These are phyloP conservation scores for Simalia tracyae DNA, from an alignment of 2,797 vertebrate genomes.

Conservation along the genomic window DNA sequence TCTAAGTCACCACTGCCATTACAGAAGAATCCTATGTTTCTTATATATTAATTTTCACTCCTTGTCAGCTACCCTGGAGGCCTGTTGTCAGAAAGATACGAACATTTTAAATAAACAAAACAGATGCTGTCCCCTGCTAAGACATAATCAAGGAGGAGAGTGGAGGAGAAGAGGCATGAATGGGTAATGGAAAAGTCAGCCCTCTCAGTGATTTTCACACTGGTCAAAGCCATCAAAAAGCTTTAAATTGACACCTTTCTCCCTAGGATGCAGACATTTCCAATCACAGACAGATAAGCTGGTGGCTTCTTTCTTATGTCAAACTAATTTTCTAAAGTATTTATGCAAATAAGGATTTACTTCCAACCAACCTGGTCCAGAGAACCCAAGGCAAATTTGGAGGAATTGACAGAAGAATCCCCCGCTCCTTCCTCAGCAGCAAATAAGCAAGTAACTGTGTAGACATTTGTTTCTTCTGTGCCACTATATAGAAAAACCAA, in stretches of 20 bases:
- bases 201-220: background rate
- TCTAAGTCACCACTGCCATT: too few species aligned
- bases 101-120: background rate
- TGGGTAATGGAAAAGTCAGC: background rate
- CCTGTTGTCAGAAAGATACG: background rate
- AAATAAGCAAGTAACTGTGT: background rate
- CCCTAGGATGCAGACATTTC: background rate
- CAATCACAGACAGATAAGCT: background rate
- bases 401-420: background rate
- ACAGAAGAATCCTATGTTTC: background rate
- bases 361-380: background rate
- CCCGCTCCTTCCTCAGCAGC: too few species aligned
- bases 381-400: background rate
- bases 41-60: background rate
- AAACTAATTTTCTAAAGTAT: background rate
- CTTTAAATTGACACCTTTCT: background rate
- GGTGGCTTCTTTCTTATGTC: background rate
- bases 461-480: background rate
- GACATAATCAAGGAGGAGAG: background rate
- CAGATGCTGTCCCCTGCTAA: background rate
- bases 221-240: background rate
- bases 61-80: background rate
- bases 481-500: background rate
- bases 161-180: background rate
- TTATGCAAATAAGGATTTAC: background rate